These are phyloP conservation scores for Ivindomyrus marchei DNA, from an alignment of 2,113 vertebrate species.

Conservation along the genomic window DNA sequence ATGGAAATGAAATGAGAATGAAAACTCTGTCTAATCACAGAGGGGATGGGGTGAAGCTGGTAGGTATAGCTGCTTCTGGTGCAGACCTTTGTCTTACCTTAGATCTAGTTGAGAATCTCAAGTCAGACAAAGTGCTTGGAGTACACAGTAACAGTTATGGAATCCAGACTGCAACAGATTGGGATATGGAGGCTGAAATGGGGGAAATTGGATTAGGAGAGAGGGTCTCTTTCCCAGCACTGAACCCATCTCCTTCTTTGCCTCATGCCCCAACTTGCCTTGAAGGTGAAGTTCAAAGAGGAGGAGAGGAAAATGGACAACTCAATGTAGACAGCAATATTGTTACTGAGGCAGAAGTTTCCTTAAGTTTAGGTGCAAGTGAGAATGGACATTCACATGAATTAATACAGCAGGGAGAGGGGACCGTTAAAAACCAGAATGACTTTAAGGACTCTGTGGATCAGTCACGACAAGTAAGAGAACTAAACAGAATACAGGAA, in stretches of 20 bases:
- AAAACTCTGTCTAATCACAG: not conserved
- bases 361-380: not conserved
- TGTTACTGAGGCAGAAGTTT: not conserved
- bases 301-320: conserved; percentile 19
- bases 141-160: conserved; percentile 24
- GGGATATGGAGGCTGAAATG: conserved; percentile 59
- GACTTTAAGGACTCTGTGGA: not conserved
- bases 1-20: not conserved
- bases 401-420: not conserved
- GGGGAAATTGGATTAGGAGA: conserved; percentile 47
- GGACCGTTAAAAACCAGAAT: not conserved
- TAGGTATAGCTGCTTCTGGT: conserved; percentile 14
- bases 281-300: conserved; percentile 30
- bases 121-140: conserved; percentile 20
- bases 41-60: conserved; percentile 14
- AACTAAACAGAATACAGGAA: not conserved
- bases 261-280: conserved; percentile 34
- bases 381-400: conserved; percentile 1
- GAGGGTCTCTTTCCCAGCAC: conserved; percentile 58
- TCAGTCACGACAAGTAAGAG: not conserved
- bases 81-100: conserved; percentile 9
- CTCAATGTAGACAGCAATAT: not conserved
- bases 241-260: conserved; percentile 61
- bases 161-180: conserved; percentile 51
- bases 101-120: conserved; percentile 43